Base-by-base conservation (phyloP, 1,140 invertebrate genomes). In the Archegozetes longisetosus region DNA sequence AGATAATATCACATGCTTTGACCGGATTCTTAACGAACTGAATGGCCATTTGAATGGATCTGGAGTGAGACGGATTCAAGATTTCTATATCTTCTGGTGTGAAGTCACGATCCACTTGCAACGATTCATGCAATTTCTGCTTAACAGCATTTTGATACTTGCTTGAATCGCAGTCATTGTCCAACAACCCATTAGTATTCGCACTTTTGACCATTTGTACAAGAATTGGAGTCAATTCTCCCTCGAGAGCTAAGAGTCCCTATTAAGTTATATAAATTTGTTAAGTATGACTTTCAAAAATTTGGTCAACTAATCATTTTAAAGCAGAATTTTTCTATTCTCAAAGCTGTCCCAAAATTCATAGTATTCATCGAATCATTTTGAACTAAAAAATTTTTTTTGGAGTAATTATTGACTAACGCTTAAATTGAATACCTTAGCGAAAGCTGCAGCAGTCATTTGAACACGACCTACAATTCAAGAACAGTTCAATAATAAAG, bases 201-300 rank as follows among this genome's bases (percentile, higher is more conserved):
- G 94, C 94, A 67, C 88, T 94, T 72, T 99, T 98, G 1, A 99
- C 96, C 96, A 99, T 99, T 74, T 99, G 96, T 14, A 98, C 93
- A 17, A 99, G 75, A 70, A 99, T 99, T 0, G 96, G 96, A 0
- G 96, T 96, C 2, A 99, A 75, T 74, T 99, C 94, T 12, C 95
- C 96, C 75, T 99, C 96, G 32, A 99, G 71, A 0, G 95, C 96
- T 0, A 99, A 74, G 24, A 99, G 74, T 13, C 95, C 79, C 75
- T 80, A 59, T 4, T 49, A 20, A 46, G 3, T 17, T 57, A n/a
- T n/a, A n/a, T n/a, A n/a, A n/a, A n/a, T n/a, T n/a, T n/a, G n/a
- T n/a, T n/a, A n/a, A 32, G 24, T 13, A 9, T 13, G 3, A 57
- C 6, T 17, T 12, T 24, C 40, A 49, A 57, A n/a, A 22, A 4